Conservation (phyloP, 2,113 vertebrate genomes). For the Cyphomyrus discorhynchus region DNA sequence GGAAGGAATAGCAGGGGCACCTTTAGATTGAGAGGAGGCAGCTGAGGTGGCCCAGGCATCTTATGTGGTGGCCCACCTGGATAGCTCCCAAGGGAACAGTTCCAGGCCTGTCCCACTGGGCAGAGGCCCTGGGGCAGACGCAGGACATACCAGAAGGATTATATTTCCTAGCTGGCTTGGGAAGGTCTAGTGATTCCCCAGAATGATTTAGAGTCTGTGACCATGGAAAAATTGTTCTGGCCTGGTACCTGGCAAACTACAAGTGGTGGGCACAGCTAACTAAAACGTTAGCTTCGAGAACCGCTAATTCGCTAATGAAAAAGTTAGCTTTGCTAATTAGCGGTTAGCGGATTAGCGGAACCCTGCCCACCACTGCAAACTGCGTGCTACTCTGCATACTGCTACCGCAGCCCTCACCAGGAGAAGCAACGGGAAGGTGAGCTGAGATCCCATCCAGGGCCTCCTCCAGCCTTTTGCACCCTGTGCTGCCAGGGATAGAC, state of each 20-base stretch:
- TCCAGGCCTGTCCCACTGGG: not conserved
- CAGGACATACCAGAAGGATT: not conserved
- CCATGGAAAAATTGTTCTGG: not conserved
- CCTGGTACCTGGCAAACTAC: not conserved
- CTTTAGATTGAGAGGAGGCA: not conserved
- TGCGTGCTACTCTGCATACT: not conserved
- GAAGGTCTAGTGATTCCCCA: not conserved
- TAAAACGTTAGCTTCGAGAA: not conserved
- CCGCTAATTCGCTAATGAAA: not conserved
- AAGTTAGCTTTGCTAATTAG: not conserved
- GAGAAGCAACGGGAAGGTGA: not conserved
- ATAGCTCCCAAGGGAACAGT: not conserved
- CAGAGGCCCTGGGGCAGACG: not conserved
- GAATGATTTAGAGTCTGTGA: not conserved
- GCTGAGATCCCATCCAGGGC: not conserved
- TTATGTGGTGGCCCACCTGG: not conserved
- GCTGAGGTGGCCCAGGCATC: not conserved
- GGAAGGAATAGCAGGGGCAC: not conserved
- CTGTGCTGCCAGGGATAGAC: not conserved
- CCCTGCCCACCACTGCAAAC: not conserved
- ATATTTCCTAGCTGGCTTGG: not conserved
- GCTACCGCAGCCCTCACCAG: not conserved
- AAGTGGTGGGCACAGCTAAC: not conserved
- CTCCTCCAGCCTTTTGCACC: not conserved
- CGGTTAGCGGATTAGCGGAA: not conserved